A percentile compares a stretch with the other conserved stretches of the same genome.
phyloP scores from a whole-genome alignment of 2,888 invertebrate genomes.

The Meloe dianella region DNA sequence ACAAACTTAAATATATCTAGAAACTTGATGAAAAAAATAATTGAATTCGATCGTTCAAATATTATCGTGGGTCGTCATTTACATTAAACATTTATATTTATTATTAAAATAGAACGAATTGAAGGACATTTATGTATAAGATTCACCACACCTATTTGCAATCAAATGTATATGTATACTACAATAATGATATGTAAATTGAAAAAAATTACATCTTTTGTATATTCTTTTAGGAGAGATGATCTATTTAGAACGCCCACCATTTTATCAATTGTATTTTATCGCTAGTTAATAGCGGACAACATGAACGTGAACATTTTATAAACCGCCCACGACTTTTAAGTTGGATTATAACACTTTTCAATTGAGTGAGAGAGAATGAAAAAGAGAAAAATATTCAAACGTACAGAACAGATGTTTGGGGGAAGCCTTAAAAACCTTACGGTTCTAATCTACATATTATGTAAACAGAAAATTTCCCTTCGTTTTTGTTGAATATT shows the following conservation, averaged over 20 bases:
- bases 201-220: slow-evolving; percentile 26
- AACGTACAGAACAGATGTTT: slow-evolving; percentile 40
- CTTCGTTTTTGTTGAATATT: background rate
- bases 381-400: background rate
- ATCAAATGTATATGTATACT: slow-evolving; percentile 5
- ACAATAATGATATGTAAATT: slow-evolving; percentile 30
- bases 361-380: background rate
- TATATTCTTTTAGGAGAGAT: slow-evolving; percentile 31
- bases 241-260: slow-evolving; percentile 37
- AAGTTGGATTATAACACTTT: background rate
- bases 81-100: slow-evolving; percentile 7
- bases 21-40: background rate
- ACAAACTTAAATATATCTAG: no score
- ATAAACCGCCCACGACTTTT: slow-evolving; percentile 27
- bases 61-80: slow-evolving; percentile 9
- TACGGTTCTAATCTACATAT: slow-evolving; percentile 53
- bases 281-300: slow-evolving; percentile 16
- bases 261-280: slow-evolving; percentile 29
- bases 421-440: slow-evolving; percentile 39
- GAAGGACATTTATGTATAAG: background rate
- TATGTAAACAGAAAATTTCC: slow-evolving; percentile 46
- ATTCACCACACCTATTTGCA: slow-evolving; percentile 22
- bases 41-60: slow-evolving; percentile 11
- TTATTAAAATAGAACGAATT: slow-evolving; percentile 12
- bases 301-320: slow-evolving; percentile 12